phyloP scores from a whole-genome alignment of 1,140 invertebrate species.

The Leptopilina boulardi region DNA sequence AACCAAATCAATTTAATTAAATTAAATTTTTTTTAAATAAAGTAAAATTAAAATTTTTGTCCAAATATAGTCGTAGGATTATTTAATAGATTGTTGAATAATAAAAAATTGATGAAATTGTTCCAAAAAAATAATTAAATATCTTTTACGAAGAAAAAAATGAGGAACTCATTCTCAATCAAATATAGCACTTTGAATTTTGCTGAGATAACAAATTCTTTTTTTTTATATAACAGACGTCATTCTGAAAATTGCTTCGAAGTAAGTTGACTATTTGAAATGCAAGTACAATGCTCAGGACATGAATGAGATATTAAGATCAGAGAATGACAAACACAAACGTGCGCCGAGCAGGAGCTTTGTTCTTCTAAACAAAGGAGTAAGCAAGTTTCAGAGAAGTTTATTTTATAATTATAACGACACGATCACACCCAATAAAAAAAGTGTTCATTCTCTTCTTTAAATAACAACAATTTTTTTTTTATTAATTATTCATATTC shows the following conservation, averaged over 20 bases:
- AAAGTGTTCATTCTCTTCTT: slow-evolving; percentile 37
- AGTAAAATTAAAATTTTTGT: no score
- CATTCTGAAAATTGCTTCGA: slow-evolving; percentile 15
- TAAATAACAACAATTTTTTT: background rate
- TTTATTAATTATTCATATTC: background rate
- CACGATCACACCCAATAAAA: background rate
- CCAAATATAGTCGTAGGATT: no score
- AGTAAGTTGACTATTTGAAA: slow-evolving; percentile 28
- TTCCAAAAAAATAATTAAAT: background rate
- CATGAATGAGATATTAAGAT: slow-evolving; percentile 29
- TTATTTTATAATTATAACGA: background rate
- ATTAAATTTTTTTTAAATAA: no score
- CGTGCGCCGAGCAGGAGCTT: background rate
- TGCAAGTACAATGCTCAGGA: slow-evolving; percentile 27
- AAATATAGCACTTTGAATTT: background rate
- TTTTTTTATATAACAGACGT: slow-evolving; percentile 2
- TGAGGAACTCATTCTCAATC: background rate
- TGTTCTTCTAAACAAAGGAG: slow-evolving; percentile 38
- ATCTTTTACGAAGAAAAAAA: background rate
- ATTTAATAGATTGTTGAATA: no score
- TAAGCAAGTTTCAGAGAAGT: slow-evolving; percentile 31
- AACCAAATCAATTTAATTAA: background rate
- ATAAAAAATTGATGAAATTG: background rate
- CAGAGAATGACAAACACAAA: slow-evolving; percentile 12
- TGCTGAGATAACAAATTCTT: background rate